Conservation (phyloP, 2,113 vertebrate genomes). For the Trogon surrucura region DNA sequence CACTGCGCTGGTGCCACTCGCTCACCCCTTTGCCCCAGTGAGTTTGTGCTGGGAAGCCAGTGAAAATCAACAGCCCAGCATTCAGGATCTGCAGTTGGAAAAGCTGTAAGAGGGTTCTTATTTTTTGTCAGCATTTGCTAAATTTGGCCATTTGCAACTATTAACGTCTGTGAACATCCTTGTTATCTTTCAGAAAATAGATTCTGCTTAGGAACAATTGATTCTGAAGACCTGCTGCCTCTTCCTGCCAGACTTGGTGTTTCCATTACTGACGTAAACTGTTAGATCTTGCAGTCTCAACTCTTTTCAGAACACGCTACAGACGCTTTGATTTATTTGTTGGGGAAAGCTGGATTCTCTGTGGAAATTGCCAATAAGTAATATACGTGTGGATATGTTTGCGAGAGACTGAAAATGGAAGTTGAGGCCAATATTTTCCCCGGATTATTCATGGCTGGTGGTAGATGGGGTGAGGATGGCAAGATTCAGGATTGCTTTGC, state of each 20-base stretch:
- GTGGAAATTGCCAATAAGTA: neutral
- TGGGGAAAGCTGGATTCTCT: neutral
- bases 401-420: neutral
- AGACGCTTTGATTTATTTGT: neutral
- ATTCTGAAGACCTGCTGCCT: neutral
- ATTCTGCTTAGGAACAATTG: neutral
- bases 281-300: neutral
- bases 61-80: neutral
- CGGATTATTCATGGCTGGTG: neutral
- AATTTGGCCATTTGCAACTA: neutral
- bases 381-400: neutral
- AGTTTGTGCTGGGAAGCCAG: neutral
- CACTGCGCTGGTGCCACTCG: neutral
- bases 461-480: neutral
- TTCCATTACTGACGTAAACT: neutral
- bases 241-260: neutral
- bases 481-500: neutral
- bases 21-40: neutral
- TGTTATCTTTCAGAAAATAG: neutral
- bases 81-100: neutral
- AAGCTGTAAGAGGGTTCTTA: neutral
- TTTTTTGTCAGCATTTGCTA: neutral
- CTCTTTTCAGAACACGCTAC: neutral
- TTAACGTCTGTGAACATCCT: neutral
- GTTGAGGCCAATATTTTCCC: accelerated